Percentiles rank a stretch among this genome's conserved stretches.
Evolutionary conservation across 2,113 vertebrate genomes (phyloP).

Genomic region (Psittacula cyanocephala): DNA sequence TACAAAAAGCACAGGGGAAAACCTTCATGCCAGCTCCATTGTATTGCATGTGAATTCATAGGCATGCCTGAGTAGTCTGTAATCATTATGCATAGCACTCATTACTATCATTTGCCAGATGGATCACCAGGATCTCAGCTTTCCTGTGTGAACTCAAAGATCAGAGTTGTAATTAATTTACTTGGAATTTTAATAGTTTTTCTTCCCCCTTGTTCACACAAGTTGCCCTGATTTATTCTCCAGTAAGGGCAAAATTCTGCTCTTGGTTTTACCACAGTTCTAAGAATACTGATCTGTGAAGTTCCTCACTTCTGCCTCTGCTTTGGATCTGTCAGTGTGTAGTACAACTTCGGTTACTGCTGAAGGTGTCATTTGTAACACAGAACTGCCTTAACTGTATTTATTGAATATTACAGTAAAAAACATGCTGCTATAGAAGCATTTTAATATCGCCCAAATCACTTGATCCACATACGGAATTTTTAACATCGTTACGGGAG

Average conservation of each 20-base stretch:
- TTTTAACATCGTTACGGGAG: background rate
- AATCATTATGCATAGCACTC: background rate
- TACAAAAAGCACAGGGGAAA: background rate
- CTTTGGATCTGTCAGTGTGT: background rate
- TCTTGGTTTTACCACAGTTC: background rate
- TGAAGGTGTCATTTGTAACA: background rate
- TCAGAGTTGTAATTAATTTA: constrained; percentile 23
- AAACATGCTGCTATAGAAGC: background rate
- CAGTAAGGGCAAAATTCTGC: background rate
- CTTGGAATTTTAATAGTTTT: background rate
- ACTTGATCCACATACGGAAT: background rate
- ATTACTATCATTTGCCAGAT: constrained; percentile 30
- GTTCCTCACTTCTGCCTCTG: background rate
- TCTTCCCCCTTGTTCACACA: background rate
- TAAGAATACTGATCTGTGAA: background rate
- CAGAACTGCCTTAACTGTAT: background rate
- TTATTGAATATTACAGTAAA: background rate
- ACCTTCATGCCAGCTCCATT: background rate
- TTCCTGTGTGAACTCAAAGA: constrained; percentile 6
- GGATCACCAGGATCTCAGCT: background rate
- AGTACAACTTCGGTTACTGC: background rate
- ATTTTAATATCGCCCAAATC: background rate
- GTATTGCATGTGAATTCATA: background rate
- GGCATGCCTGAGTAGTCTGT: constrained; percentile 6
- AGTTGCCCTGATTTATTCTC: background rate